A percentile compares a stretch with the other conserved stretches of the same genome.
phyloP scores from a whole-genome alignment of 2,113 vertebrate genomes.

The Fregata magnificens region DNA sequence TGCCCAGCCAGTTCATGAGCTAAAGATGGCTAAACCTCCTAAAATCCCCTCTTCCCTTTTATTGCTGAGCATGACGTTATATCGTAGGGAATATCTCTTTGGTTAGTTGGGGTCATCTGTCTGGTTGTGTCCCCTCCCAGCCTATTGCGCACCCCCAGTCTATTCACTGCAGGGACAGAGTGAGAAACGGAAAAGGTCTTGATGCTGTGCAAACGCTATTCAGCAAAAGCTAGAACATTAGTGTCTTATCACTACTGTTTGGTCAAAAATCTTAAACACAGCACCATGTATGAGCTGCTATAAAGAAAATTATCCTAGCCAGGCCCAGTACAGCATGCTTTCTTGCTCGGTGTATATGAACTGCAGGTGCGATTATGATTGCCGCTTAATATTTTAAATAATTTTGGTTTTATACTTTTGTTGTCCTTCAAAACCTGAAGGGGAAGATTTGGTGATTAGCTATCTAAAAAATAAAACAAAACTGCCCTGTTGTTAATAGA shows the following conservation, averaged over 20 bases:
- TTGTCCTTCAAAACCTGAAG: constrained; percentile 1
- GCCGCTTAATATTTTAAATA: not conserved
- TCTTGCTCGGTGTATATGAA: not conserved
- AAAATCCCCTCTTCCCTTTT: not conserved
- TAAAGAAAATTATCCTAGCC: not conserved
- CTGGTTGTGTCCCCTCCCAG: not conserved
- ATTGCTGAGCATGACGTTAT: not conserved
- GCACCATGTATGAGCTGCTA: not conserved
- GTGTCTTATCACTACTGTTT: not conserved
- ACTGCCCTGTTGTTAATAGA: not conserved
- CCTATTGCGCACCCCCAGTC: fast-evolving
- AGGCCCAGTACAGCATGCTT: not conserved
- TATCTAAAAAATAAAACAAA: not conserved
- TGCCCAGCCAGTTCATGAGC: not conserved
- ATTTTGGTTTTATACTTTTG: not conserved
- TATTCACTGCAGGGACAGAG: not conserved
- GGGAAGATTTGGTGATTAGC: not conserved
- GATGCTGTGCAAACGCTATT: not conserved
- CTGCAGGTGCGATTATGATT: not conserved
- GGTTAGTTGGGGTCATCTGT: not conserved
- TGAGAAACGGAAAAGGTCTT: not conserved
- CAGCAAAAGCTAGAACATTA: not conserved
- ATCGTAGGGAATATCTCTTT: not conserved
- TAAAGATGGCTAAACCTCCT: not conserved
- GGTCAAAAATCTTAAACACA: not conserved